Percentiles rank a stretch among this genome's conserved stretches.
phyloP scores from a whole-genome alignment of 2,888 invertebrate species.

The Neria commutata region DNA sequence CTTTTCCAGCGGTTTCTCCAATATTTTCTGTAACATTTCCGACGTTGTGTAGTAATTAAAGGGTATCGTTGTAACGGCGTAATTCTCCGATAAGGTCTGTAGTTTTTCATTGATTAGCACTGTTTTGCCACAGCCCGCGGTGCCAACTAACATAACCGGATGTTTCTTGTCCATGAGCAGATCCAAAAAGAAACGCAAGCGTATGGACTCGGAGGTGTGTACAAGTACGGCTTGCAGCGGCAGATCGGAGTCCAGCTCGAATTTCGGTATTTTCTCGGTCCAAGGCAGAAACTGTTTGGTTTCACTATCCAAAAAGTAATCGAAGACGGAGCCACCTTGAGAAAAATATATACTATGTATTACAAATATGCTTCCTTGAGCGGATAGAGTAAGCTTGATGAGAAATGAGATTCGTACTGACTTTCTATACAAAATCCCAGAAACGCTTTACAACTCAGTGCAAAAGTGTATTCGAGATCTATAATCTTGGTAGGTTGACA shows the following conservation, averaged over 20 bases:
- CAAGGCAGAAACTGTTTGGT: slow-evolving; percentile 88
- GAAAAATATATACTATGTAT: no score
- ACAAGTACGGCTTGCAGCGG: slow-evolving; percentile 93
- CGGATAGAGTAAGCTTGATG: no score
- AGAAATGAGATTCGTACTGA: no score
- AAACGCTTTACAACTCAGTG: no score
- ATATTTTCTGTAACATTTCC: slow-evolving; percentile 89
- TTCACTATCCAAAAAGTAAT: slow-evolving; percentile 90
- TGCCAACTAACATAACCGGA: slow-evolving; percentile 94
- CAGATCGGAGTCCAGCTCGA: slow-evolving; percentile 89
- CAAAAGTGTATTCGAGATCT: no score
- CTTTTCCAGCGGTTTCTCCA: slow-evolving; percentile 95
- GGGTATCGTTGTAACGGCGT: slow-evolving; percentile 88
- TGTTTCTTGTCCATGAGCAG: slow-evolving; percentile 84
- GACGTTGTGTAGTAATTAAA: slow-evolving; percentile 97
- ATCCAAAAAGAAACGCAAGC: slow-evolving; percentile 88
- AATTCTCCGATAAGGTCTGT: slow-evolving; percentile 78
- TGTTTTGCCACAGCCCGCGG: slow-evolving; percentile 93
- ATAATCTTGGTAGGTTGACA: no score
- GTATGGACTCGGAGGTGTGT: slow-evolving; percentile 90
- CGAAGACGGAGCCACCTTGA: slow-evolving; percentile 87
- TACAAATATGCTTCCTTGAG: not conserved
- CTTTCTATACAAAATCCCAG: no score
- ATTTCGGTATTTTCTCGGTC: slow-evolving; percentile 87
- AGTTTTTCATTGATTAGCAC: slow-evolving; percentile 77